These are phyloP conservation scores for Oryzias celebensis DNA, from an alignment of 2,113 vertebrate species.

Conservation along the genomic window DNA sequence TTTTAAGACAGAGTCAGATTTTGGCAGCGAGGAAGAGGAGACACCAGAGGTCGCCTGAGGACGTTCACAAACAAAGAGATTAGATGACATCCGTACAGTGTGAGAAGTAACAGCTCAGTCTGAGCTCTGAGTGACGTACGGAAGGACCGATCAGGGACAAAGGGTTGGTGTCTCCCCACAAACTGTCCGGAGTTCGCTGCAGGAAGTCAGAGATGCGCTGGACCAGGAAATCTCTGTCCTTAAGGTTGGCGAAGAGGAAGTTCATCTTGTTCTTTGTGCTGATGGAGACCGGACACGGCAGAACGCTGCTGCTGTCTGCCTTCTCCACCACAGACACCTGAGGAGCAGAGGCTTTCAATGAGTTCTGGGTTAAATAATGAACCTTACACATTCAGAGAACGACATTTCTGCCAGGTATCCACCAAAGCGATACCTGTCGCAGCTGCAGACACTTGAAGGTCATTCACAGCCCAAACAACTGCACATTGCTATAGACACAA, in stretches of 20 bases:
- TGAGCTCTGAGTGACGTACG: constrained; percentile 39
- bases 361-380: no score
- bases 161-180: constrained; percentile 33
- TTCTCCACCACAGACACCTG: constrained; percentile 97
- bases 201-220: constrained; percentile 97
- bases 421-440: no score
- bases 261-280: constrained; percentile 98
- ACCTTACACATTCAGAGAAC: no score
- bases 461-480: no score
- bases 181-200: constrained; percentile 87
- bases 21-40: constrained; percentile 22
- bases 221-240: constrained; percentile 93
- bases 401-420: no score
- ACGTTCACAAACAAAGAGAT: not conserved
- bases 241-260: constrained; percentile 97
- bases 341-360: constrained; percentile 6
- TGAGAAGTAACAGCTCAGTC: not conserved
- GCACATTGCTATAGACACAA: no score
- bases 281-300: constrained; percentile 95
- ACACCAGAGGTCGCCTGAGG: constrained; percentile 57
- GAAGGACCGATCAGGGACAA: constrained; percentile 46
- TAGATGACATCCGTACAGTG: not conserved
- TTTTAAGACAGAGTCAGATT: constrained; percentile 37
- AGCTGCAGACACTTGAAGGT: no score
- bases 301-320: constrained; percentile 92